Base-by-base conservation (phyloP, 2,797 vertebrate genomes). In the Sebastes jordani region DNA sequence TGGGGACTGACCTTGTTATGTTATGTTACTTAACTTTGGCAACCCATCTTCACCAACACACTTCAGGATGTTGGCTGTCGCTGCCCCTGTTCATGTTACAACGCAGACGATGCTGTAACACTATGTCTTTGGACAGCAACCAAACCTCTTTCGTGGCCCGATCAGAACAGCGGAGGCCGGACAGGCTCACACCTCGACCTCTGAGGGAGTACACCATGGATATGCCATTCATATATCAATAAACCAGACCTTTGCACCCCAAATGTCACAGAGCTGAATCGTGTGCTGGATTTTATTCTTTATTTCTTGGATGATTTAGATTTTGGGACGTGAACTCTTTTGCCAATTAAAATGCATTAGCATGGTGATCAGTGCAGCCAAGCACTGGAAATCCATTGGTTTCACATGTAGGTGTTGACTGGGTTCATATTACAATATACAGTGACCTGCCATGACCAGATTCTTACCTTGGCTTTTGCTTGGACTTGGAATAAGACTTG, bases 81-180 rank as follows among this genome's bases (percentile, higher is more conserved):
- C 61, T 36, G 52, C 38, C 1, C 38, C 42, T 46, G 42, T 71
- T 71, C 63, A 54, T 80, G 73, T 87, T 61, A 54, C 62, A 70
- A 70, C 20, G 23, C 78, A 78, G 67, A 76, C 11, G 11, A 82
- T 56, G 72, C 59, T 71, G 56, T 60, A 30, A 32, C 81, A 69
- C 72, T 79, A 32, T 82, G 74, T 71, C 74, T 79, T 52, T 87
- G 84, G 86, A 46, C 7, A 6, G n/a, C 49, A 38, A 77, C 81
- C 83, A 86, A 38, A 71, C 36, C 38, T 56, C 16, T 20, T 20
- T 56, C 34, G 14, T 55, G 7, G 49, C 32, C 69, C 52, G 0
- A 80, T 82, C 74, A 80, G 66, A 73, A 62, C 64, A 74, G 66
- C 58, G 29, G 52, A 64, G 63, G 56, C 60, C 20, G 27, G 64